Conservation (phyloP, 2,797 vertebrate species). For the Ptychobarbus kaznakovi region DNA sequence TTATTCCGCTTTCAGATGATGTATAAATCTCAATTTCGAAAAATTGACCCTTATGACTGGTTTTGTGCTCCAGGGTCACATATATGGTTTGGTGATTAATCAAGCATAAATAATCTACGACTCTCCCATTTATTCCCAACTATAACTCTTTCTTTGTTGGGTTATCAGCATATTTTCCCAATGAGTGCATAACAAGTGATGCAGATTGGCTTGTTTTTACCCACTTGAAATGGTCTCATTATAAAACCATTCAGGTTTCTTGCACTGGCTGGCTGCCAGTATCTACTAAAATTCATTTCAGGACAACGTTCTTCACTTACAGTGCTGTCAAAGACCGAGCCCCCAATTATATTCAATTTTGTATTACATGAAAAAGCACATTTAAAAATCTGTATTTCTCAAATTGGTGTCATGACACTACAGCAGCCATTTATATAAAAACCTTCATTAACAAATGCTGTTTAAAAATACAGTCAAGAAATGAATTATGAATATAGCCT, state of each 20-base stretch:
- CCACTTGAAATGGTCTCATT: not conserved
- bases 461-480: not conserved
- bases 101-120: not conserved
- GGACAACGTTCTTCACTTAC: not conserved
- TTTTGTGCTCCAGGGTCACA: no score
- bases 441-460: not conserved
- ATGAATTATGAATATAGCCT: not conserved
- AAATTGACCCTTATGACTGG: no score
- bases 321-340: not conserved
- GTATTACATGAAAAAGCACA: not conserved
- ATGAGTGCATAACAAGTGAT: no score
- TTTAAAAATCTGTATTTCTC: not conserved
- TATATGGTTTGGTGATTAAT: not conserved
- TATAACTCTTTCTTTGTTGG: not conserved
- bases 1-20: no score
- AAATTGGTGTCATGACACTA: not conserved
- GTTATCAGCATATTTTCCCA: not conserved
- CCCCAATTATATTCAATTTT: not conserved
- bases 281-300: not conserved
- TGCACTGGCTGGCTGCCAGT: not conserved
- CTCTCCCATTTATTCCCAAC: not conserved
- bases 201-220: not conserved
- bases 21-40: no score
- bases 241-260: not conserved
- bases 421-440: not conserved